These are phyloP conservation scores for Dreissena rostriformis DNA, from an alignment of 1,140 invertebrate genomes.

Conservation along the genomic window DNA sequence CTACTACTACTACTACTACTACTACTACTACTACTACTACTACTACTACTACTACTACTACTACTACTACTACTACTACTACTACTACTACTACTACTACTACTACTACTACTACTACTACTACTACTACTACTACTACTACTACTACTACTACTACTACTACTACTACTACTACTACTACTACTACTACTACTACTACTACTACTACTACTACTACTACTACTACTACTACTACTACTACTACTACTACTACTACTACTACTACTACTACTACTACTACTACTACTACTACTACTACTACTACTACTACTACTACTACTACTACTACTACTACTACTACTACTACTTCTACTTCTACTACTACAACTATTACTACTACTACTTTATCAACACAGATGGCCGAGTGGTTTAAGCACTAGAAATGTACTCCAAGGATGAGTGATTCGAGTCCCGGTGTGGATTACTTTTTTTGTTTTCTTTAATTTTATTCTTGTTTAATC, in stretches of 20 bases:
- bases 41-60: constrained; percentile 6
- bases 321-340: constrained; percentile 6
- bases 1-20: constrained; percentile 6
- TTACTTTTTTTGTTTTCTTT: too few relatives aligned
- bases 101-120: neutral
- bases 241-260: constrained; percentile 6
- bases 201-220: constrained; percentile 6
- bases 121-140: constrained; percentile 1
- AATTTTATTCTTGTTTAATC: too few relatives aligned
- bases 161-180: constrained; percentile 6
- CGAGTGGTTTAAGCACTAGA: too few relatives aligned
- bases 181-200: constrained; percentile 3
- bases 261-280: constrained; percentile 6
- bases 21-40: constrained; percentile 6
- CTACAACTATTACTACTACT: constrained; percentile 1
- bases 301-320: neutral
- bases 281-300: neutral
- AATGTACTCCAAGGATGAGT: too few relatives aligned
- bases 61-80: constrained; percentile 2
- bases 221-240: constrained; percentile 6
- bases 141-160: constrained; percentile 1
- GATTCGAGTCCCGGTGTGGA: too few relatives aligned
- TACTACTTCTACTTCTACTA: constrained; percentile 1
- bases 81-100: constrained; percentile 1
- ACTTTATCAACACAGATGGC: too few relatives aligned